phyloP scores from a whole-genome alignment of 2,113 vertebrate genomes.

The Dendrocopos noguchii region DNA sequence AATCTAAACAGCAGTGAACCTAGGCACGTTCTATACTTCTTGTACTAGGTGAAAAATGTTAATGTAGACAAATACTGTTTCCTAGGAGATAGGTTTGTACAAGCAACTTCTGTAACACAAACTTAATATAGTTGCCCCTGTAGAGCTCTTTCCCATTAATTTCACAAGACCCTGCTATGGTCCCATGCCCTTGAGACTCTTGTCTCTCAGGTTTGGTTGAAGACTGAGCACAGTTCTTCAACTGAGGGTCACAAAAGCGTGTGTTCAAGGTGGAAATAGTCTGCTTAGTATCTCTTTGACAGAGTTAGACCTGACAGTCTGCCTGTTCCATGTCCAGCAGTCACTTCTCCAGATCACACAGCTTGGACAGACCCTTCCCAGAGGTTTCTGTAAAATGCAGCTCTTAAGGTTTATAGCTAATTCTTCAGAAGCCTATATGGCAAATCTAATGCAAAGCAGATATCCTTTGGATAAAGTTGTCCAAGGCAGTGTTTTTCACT shows the following conservation, averaged over 20 bases:
- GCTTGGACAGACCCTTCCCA: not conserved
- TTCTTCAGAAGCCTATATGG: not conserved
- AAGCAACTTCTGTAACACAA: not conserved
- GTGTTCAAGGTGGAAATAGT: not conserved
- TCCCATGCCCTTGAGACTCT: not conserved
- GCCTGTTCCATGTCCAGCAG: not conserved
- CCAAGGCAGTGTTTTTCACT: not conserved
- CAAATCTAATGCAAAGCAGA: constrained; percentile 28
- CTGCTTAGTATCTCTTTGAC: not conserved
- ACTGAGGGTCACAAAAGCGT: not conserved
- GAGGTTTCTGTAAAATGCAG: constrained; percentile 1
- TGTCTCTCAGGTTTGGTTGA: not conserved
- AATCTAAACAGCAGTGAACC: constrained; percentile 14
- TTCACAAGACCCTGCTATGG: not conserved
- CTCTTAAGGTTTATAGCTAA: not conserved
- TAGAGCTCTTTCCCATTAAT: not conserved
- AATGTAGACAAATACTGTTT: constrained; percentile 19
- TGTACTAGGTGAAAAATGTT: not conserved
- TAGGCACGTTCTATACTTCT: not conserved
- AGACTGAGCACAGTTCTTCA: not conserved
- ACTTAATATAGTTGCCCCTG: not conserved
- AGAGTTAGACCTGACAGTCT: not conserved
- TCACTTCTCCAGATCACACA: constrained; percentile 6
- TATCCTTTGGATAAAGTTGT: not conserved
- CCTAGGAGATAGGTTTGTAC: constrained; percentile 3